Evolutionary conservation across 2,888 invertebrate species (phyloP), one percentile per base, ranked within the genome.

Genomic region (Mechanitis mazaeus): DNA sequence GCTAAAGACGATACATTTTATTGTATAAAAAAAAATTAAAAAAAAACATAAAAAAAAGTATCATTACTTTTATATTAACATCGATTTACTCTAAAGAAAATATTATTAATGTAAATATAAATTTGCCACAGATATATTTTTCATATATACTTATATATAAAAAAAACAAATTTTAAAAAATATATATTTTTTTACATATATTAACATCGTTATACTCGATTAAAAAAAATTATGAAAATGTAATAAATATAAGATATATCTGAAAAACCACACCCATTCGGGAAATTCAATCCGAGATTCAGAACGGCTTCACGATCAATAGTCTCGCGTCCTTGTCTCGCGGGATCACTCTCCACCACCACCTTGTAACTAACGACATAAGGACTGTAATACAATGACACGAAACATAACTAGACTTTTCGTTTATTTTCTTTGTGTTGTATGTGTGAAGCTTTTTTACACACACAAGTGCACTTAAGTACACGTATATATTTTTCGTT

Each of bases 281-380:
- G 42, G 47, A 20, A 47, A 47, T 28, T 47, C 47, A 47, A 47
- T 47, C n/a, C 47, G 47, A 47, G 47, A 47, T 47, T 47, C 84
- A 74, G 77, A 83, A 83, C 80, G 84, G 83, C 82, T 81, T 74
- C 75, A 57, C 70, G 72, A 73, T 76, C 76, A 73, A 77, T 77
- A 77, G 70, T 85, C 85, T 87, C 87, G 80, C 85, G 81, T 87
- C 87, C 85, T 83, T 87, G 78, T 87, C 86, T 70, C 81, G 72
- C 85, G 58, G 35, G 55, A 57, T 55, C 61, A 57, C 59, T 64
- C 66, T 64, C 56, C 68, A 63, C 62, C 42, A 63, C 56, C 79
- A 82, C 81, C 81, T 73, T 75, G 76, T 77, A 28, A 2, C 46
- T 11, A 50, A 33, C 9, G 11, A 3, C 38, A 50, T 66, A 66